Percentiles rank a stretch among this genome's conserved stretches.
These are phyloP conservation scores for Hystrix cristata DNA, from an alignment of 2,113 vertebrate genomes.

Conservation along the genomic window DNA sequence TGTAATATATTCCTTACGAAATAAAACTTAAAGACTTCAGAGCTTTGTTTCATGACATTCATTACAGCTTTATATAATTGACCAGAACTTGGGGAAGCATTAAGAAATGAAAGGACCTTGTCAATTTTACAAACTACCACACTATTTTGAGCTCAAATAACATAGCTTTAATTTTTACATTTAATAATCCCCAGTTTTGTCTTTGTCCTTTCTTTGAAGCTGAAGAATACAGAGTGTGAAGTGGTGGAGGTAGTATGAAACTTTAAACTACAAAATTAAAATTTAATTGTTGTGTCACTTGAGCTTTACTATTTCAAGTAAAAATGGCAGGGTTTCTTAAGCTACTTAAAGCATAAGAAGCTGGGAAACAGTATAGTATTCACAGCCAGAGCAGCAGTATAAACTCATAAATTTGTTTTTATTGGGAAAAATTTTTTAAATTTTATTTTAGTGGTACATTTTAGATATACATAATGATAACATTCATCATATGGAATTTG, in stretches of 20 bases:
- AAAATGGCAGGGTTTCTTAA: constrained; percentile 22
- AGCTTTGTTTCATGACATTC: background rate
- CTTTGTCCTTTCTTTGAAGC: constrained; percentile 42
- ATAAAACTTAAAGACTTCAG: constrained; percentile 42
- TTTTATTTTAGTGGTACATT: no score
- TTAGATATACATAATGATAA: no score
- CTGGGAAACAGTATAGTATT: background rate
- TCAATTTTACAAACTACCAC: constrained; percentile 57
- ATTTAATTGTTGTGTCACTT: constrained; percentile 18
- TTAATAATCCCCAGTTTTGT: constrained; percentile 50
- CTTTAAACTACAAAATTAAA: constrained; percentile 51
- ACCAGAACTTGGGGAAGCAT: constrained; percentile 61
- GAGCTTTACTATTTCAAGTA: constrained; percentile 26
- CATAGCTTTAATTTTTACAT: constrained; percentile 61
- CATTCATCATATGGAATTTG: no score
- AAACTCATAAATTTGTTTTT: background rate
- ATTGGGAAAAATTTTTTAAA: background rate
- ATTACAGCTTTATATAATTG: constrained; percentile 41
- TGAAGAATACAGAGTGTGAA: background rate
- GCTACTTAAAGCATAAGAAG: background rate
- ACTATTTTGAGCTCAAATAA: constrained; percentile 53
- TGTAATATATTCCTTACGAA: constrained; percentile 40
- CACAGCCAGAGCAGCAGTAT: background rate
- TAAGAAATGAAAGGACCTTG: constrained; percentile 64
- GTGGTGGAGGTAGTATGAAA: background rate